A percentile compares a stretch with the other conserved stretches of the same genome.
phyloP scores from a whole-genome alignment of 2,888 invertebrate species.

The Conops quadrifasciatus region DNA sequence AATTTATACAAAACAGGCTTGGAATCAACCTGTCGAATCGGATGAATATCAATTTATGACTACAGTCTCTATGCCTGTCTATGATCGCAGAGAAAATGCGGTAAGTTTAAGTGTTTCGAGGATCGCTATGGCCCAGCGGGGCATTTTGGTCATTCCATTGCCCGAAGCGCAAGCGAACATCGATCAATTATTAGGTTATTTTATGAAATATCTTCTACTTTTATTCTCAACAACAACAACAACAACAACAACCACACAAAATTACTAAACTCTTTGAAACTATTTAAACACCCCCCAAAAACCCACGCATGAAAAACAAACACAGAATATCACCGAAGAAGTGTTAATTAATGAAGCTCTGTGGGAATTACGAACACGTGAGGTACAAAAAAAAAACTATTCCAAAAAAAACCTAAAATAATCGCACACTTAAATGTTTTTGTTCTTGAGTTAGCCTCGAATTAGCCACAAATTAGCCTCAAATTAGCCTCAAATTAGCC shows the following conservation, averaged over 20 bases:
- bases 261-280: constrained; percentile 28
- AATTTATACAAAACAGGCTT: constrained; percentile 50
- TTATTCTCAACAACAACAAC: constrained; percentile 29
- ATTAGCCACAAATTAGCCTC: too few species aligned
- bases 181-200: constrained; percentile 15
- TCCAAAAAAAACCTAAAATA: constrained; percentile 14
- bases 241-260: not conserved
- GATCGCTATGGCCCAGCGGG: not conserved
- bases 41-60: constrained; percentile 83
- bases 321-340: constrained; percentile 93
- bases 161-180: not conserved
- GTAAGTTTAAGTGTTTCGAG: constrained; percentile 68
- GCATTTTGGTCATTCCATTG: not conserved
- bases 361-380: constrained; percentile 92
- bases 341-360: constrained; percentile 93
- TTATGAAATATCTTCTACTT: constrained; percentile 30
- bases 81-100: constrained; percentile 85
- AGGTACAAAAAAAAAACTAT: constrained; percentile 73
- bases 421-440: constrained; percentile 37
- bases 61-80: constrained; percentile 92
- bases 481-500: too few species aligned
- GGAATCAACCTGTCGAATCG: constrained; percentile 67
- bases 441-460: constrained; percentile 39
- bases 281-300: constrained; percentile 28
- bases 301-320: constrained; percentile 62